Evolutionary conservation across 1,140 invertebrate genomes (phyloP).

Genomic region (Caenorhabditis inopinata): DNA sequence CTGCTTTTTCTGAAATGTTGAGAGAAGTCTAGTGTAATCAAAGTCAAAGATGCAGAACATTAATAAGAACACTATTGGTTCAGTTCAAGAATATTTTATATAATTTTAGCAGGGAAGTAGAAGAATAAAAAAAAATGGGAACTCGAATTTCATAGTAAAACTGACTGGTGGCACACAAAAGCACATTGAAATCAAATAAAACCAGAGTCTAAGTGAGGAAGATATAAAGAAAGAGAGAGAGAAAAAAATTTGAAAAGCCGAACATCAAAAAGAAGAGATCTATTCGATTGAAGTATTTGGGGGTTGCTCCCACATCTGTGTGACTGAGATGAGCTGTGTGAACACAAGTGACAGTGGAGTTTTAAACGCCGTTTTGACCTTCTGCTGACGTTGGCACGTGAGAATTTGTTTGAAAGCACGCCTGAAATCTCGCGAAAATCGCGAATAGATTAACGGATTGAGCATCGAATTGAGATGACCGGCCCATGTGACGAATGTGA

Average conservation of each 20-base stretch:
- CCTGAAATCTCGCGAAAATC: conserved; percentile 64
- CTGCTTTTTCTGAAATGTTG: no score
- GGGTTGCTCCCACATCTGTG: conserved; percentile 52
- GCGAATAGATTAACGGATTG: conserved; percentile 65
- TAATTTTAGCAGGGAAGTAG: no score
- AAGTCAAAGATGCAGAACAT: no score
- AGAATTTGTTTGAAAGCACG: conserved; percentile 66
- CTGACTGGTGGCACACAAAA: no score
- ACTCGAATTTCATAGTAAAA: no score
- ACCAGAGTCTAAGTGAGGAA: no score
- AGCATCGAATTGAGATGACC: conserved; percentile 91
- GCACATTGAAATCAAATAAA: no score
- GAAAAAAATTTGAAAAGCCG: not conserved
- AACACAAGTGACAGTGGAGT: conserved; percentile 64
- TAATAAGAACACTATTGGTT: no score
- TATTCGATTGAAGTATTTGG: conserved; percentile 1
- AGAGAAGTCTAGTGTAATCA: no score
- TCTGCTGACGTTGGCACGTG: conserved; percentile 61
- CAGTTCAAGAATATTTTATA: no score
- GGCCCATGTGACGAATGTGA: conserved; percentile 91
- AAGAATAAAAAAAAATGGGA: no score
- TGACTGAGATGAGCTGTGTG: conserved; percentile 63
- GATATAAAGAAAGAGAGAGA: no score
- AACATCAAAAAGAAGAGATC: not conserved
- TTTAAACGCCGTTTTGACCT: conserved; percentile 64